phyloP scores from a whole-genome alignment of 2,797 vertebrate genomes.

The Kryptolebias ocellatus region DNA sequence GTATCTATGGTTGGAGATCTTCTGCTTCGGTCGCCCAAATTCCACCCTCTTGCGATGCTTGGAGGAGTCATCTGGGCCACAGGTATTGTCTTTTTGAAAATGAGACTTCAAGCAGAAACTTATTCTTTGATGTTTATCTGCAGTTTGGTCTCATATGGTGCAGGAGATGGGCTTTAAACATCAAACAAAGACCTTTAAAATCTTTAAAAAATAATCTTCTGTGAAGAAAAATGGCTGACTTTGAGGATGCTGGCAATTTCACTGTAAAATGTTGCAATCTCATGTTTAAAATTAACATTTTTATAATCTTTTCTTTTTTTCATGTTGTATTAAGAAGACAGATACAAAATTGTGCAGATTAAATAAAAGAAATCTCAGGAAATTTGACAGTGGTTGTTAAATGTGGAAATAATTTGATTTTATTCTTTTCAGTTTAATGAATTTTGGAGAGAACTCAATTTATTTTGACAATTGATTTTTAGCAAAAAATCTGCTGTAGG shows the following conservation, averaged over 20 bases:
- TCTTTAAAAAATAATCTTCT: neutral
- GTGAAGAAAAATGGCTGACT: neutral
- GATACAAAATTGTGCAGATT: neutral
- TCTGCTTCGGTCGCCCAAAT: constrained; percentile 84
- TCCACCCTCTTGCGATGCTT: constrained; percentile 91
- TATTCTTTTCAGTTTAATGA: neutral
- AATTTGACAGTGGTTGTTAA: too few species aligned
- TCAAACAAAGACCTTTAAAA: neutral
- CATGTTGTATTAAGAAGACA: too few species aligned
- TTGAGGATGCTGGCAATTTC: neutral
- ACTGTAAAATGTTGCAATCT: too few species aligned
- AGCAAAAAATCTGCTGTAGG: too few species aligned
- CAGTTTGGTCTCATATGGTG: neutral
- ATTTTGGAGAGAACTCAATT: too few species aligned
- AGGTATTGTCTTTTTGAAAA: constrained; percentile 75
- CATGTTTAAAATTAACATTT: accelerated
- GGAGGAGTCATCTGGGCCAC: constrained; percentile 94
- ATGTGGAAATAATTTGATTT: neutral
- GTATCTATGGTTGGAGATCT: constrained; percentile 85
- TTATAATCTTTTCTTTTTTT: neutral
- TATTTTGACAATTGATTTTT: too few species aligned
- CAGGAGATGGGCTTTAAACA: neutral
- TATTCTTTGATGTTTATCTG: neutral
- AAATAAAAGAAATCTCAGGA: neutral
- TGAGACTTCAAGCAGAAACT: neutral